Base-by-base conservation (phyloP, 2,797 vertebrate genomes). In the Xiphorhynchus erythropygius region DNA sequence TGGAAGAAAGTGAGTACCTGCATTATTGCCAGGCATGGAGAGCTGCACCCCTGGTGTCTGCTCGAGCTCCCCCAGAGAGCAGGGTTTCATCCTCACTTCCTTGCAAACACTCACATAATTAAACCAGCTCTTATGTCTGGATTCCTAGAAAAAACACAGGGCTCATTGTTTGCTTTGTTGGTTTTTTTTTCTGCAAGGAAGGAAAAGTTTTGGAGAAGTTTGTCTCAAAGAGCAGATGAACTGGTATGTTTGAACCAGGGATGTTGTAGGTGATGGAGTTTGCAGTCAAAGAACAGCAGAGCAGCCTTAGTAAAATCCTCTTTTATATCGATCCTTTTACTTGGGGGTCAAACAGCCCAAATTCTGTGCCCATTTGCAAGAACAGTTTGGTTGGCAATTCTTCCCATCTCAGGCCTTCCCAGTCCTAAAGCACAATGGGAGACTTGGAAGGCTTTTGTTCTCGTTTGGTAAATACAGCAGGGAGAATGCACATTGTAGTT, bases 1-100 rank as follows among this genome's bases (percentile, higher is more conserved):
- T 87, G 5, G 98, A 98, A 53, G 97, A 98, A 39, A 97, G 98
- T 98, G 95, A 97, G 98, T 98, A 56, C 37, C n/a, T 63, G 37
- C 22, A 2, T 42, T 9, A 10, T 60, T 47, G 16, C 56, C 74
- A 30, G 39, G 49, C 18, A 2, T 62, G 47, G 53, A 89, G 70
- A 74, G 87, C 24, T 42, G 39, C 75, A 53, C 8, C 28, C 33
- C 52, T 57, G 67, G 21, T 21, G 30, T 19, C 47, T 50, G 57
- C 46, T n/a, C 1, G 0, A 68, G 47, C 79, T 65, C 56, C 46
- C 17, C 52, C 46, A 57, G 17, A 16, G 30, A 12, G 28, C 46
- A 32, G 41, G 13, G 2, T 46, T 89, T 62, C 7, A 7, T 35
- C 67, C n/a, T 39, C 2, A 74, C 35, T 55, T 35, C 41, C 18